Evolutionary conservation across 2,113 vertebrate genomes (phyloP).

Genomic region (Arenaria interpres): DNA sequence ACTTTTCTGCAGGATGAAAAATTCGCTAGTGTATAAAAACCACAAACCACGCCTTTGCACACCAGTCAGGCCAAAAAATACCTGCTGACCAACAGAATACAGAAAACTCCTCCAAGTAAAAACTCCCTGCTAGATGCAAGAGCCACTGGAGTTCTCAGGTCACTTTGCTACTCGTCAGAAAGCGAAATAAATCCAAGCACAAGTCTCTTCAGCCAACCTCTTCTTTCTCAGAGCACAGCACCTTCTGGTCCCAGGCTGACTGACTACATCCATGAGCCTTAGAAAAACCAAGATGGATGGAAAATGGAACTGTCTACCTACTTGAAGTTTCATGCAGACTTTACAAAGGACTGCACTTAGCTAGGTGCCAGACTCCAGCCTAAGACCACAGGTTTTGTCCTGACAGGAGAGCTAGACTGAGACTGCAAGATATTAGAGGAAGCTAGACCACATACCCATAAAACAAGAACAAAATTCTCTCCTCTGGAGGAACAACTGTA

Average conservation of each 20-base stretch:
- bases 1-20: neutral
- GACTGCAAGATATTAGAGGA: neutral
- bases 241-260: neutral
- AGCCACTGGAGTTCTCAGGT: neutral
- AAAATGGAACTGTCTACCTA: neutral
- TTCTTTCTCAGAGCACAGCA: neutral
- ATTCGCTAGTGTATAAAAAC: fast-evolving
- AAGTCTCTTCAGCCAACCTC: neutral
- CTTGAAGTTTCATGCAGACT: neutral
- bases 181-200: neutral
- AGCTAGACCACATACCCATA: neutral
- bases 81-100: neutral
- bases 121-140: neutral
- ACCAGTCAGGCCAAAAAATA: neutral
- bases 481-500: neutral
- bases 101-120: neutral
- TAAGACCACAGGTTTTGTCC: neutral
- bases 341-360: neutral
- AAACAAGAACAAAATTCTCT: neutral
- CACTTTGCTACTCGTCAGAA: neutral
- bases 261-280: neutral
- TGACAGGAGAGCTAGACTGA: neutral
- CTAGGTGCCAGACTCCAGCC: neutral
- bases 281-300: neutral
- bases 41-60: neutral